A percentile compares a stretch with the other conserved stretches of the same genome.
Conservation (phyloP, 1,140 invertebrate species). For the Pseudobourletiella spinata region DNA sequence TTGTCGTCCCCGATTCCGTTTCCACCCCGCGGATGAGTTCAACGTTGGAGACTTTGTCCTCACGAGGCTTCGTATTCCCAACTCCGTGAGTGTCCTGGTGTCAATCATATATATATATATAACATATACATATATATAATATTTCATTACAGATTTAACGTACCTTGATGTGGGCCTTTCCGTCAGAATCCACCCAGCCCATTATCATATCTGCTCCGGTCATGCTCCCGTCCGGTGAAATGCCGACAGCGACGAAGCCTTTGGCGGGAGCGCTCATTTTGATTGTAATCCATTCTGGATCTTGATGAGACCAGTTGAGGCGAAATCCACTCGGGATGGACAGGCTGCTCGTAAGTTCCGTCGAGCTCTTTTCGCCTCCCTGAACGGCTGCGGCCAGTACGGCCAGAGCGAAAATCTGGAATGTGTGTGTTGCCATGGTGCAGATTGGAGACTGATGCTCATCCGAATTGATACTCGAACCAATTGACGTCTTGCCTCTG, state of each 20-base stretch:
- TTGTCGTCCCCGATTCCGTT: constrained; percentile 64
- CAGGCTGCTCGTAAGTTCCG: constrained; percentile 7
- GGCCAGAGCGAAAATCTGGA: background rate
- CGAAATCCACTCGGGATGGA: background rate
- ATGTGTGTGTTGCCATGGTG: too few relatives aligned
- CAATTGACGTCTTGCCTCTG: too few relatives aligned
- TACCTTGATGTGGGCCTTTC: constrained; percentile 56
- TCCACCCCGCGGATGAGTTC: constrained; percentile 58
- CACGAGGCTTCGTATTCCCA: constrained; percentile 53
- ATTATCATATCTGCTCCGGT: constrained; percentile 67
- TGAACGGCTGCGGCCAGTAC: background rate
- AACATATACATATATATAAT: background rate
- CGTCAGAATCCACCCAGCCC: constrained; percentile 64
- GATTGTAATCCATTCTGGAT: constrained; percentile 19
- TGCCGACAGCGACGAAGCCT: constrained; percentile 65
- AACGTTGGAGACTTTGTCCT: constrained; percentile 66
- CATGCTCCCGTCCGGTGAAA: constrained; percentile 62
- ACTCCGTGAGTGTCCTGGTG: constrained; percentile 67
- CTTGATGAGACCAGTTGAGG: constrained; percentile 10
- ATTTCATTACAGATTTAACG: background rate
- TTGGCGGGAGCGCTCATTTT: constrained; percentile 48
- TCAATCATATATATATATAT: background rate
- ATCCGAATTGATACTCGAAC: too few relatives aligned
- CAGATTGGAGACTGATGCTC: too few relatives aligned
- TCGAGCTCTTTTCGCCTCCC: too few relatives aligned